Base-by-base conservation (phyloP, 1,140 invertebrate species). In the Olivierus martensii region DNA sequence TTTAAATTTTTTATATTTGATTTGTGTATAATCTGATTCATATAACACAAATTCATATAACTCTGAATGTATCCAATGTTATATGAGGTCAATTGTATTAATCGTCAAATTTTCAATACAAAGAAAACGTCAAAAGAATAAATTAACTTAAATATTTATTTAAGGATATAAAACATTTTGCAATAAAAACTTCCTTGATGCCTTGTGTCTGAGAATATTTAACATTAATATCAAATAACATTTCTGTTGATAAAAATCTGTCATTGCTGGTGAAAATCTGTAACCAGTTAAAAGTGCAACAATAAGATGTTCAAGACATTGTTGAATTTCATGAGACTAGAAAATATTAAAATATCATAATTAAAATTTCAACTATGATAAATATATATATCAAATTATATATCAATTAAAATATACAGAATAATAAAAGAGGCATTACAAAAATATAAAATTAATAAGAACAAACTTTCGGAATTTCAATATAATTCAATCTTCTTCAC, bases 171-270 rank as follows among this genome's bases (percentile, higher is more conserved):
- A 46, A 2, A 81, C 69, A 57, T 76, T 71, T 62, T 77, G 73
- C 28, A 84, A 67, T 7, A 83, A 69, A 62, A 80, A 75, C 53
- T 79, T 74, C 44, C 81, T 73, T 0, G 79, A 80, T 48, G 62
- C 66, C 0, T 67, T 60, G 55, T 77, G 75, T 47, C 73, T 68
- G 63, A 75, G 67, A 47, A 77, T 56, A 17, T 68, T 71, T 52
- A 71, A 73, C n/a, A 78, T 55, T 11, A 73, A 58, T 14, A 64
- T 59, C 3, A 80, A 64, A 48, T 70, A 73, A 54, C 71, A 69
- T 18, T 72, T 71, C 55, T 80, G 78, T 53, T 73, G 69, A 10
- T 69, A 69, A 63, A 80, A 82, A 42, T 79, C 74, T n/a, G 77
- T 52, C 47, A 71, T 65, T 18, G 73, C 66, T 12, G 80, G 73